Conservation (phyloP, 2,113 vertebrate genomes). For the Galemys pyrenaicus region DNA sequence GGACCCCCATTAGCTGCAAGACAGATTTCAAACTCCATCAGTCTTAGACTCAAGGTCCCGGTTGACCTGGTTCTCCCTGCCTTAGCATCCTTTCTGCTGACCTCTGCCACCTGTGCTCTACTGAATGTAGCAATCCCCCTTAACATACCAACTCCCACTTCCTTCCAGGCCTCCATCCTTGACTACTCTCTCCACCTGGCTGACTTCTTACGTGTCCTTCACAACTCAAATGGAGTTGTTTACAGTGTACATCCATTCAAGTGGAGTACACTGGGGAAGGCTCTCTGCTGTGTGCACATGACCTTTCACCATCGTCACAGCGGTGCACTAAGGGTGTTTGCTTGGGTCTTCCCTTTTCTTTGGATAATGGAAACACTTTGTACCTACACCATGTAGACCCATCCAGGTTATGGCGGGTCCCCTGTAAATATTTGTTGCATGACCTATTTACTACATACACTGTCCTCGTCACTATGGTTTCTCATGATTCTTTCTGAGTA, state of each 20-base stretch:
- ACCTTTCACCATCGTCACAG: too few relatives aligned
- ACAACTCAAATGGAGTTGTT: background rate
- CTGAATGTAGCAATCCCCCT: background rate
- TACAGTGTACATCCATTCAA: background rate
- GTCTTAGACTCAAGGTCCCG: slow-evolving; percentile 3
- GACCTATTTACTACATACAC: background rate
- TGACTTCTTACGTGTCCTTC: background rate
- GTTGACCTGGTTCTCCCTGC: background rate
- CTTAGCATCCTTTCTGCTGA: background rate
- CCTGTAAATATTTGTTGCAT: background rate
- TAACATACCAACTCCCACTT: background rate
- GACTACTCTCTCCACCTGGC: background rate
- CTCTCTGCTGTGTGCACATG: background rate
- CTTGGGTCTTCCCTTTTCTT: background rate
- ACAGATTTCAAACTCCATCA: background rate
- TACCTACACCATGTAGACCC: background rate
- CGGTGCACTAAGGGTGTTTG: background rate
- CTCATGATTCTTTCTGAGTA: background rate
- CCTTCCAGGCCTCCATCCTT: background rate
- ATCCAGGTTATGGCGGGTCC: background rate
- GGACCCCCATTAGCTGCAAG: background rate
- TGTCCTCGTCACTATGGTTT: background rate
- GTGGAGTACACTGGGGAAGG: background rate
- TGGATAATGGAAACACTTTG: background rate
- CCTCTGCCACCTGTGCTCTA: rapidly evolving